phyloP scores from a whole-genome alignment of 1,140 invertebrate genomes.

The Helicoverpa zea region DNA sequence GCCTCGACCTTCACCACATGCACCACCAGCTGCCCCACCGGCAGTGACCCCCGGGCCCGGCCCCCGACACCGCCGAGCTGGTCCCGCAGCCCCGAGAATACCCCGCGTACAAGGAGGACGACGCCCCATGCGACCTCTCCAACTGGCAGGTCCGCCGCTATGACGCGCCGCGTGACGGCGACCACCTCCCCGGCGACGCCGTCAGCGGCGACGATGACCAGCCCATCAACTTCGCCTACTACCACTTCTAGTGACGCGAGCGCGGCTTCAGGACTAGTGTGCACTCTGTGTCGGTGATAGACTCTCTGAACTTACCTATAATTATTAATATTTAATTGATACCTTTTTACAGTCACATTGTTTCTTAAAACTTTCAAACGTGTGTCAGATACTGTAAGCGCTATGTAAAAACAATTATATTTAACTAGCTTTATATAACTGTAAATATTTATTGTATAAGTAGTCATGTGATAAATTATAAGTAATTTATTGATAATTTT shows the following conservation, averaged over 20 bases:
- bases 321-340: constrained; percentile 18
- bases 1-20: constrained; percentile 78
- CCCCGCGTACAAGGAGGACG: constrained; percentile 57
- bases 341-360: constrained; percentile 27
- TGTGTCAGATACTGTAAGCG: constrained; percentile 37
- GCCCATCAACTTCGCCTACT: constrained; percentile 84
- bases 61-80: constrained; percentile 48
- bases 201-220: constrained; percentile 63
- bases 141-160: constrained; percentile 71
- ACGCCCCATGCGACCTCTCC: constrained; percentile 75
- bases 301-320: background rate
- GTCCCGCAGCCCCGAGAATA: constrained; percentile 52
- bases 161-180: constrained; percentile 68
- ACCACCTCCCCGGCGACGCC: constrained; percentile 61
- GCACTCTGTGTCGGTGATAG: background rate
- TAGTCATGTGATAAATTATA: constrained; percentile 72
- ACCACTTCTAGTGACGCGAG: constrained; percentile 72
- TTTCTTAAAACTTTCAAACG: constrained; percentile 18
- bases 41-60: constrained; percentile 73
- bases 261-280: background rate
- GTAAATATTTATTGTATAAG: constrained; percentile 70
- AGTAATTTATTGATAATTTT: constrained; percentile 77
- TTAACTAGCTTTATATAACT: constrained; percentile 60
- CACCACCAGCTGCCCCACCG: constrained; percentile 71
- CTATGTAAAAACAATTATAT: constrained; percentile 63